These are phyloP conservation scores for Nomada ferruginata DNA, from an alignment of 2,888 invertebrate species.

Conservation along the genomic window DNA sequence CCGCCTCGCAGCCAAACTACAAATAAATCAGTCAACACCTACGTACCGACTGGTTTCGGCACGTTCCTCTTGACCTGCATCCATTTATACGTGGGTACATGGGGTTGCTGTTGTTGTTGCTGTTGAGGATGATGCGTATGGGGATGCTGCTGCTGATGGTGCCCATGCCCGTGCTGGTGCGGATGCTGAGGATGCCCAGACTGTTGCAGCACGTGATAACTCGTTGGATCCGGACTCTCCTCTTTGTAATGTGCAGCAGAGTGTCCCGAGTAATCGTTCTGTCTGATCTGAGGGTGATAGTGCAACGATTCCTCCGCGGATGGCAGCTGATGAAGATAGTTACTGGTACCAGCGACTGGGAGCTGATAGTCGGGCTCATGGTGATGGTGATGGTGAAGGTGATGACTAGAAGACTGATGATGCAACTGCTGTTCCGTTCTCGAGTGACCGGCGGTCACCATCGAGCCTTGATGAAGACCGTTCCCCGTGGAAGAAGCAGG, in stretches of 20 bases:
- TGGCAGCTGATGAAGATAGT: slow-evolving; percentile 79
- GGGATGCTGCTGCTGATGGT: slow-evolving; percentile 80
- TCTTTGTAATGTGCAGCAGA: slow-evolving; percentile 86
- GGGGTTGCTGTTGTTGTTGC: slow-evolving; percentile 84
- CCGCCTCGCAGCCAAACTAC: background rate
- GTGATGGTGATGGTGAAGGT: slow-evolving; percentile 85
- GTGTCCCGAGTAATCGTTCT: slow-evolving; percentile 87
- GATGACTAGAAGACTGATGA: slow-evolving; percentile 80
- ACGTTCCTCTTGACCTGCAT: slow-evolving; percentile 99
- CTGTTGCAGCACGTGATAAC: slow-evolving; percentile 82
- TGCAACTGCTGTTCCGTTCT: slow-evolving; percentile 77
- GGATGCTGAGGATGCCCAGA: slow-evolving; percentile 79
- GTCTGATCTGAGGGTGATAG: slow-evolving; percentile 75
- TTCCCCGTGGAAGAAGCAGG: slow-evolving; percentile 71
- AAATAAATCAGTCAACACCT: slow-evolving; percentile 14
- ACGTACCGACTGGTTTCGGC: slow-evolving; percentile 95
- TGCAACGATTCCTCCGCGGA: slow-evolving; percentile 78
- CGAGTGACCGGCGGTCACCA: slow-evolving; percentile 70
- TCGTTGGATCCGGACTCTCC: slow-evolving; percentile 84
- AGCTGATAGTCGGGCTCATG: slow-evolving; percentile 85
- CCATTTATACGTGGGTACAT: slow-evolving; percentile 98
- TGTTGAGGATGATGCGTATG: slow-evolving; percentile 80
- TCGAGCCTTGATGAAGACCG: slow-evolving; percentile 68
- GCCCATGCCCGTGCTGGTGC: slow-evolving; percentile 81
- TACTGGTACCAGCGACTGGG: slow-evolving; percentile 80